A percentile compares a stretch with the other conserved stretches of the same genome.
Evolutionary conservation across 2,113 vertebrate genomes (phyloP).

Genomic region (Dipodomys stephensi): DNA sequence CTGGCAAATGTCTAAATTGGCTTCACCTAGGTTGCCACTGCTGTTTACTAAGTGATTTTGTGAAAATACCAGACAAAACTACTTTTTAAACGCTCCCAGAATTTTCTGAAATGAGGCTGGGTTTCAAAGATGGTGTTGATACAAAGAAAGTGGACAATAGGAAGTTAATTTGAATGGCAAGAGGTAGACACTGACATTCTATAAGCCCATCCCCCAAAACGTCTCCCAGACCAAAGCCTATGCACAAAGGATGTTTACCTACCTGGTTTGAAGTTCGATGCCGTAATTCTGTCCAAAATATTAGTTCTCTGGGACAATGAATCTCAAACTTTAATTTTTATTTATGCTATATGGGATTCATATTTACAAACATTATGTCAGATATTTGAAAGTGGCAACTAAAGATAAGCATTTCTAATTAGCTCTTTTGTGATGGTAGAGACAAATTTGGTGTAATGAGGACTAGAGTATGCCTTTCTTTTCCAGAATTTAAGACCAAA

Average conservation of each 20-base stretch:
- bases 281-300: neutral
- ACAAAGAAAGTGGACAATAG: neutral
- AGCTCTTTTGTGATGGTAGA: neutral
- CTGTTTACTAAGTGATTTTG: neutral
- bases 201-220: neutral
- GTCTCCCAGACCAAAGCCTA: neutral
- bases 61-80: neutral
- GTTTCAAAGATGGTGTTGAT: neutral
- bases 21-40: neutral
- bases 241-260: neutral
- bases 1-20: neutral
- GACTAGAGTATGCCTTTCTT: neutral
- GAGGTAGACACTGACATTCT: neutral
- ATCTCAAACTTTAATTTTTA: neutral
- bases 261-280: neutral
- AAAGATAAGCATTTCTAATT: neutral
- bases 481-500: neutral
- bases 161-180: neutral
- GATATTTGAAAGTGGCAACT: neutral
- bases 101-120: neutral
- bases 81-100: neutral
- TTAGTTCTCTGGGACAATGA: neutral
- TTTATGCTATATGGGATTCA: neutral
- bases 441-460: neutral
- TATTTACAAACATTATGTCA: neutral